Evolutionary conservation across 2,797 vertebrate species (phyloP).

Genomic region (Galago senegalensis): DNA sequence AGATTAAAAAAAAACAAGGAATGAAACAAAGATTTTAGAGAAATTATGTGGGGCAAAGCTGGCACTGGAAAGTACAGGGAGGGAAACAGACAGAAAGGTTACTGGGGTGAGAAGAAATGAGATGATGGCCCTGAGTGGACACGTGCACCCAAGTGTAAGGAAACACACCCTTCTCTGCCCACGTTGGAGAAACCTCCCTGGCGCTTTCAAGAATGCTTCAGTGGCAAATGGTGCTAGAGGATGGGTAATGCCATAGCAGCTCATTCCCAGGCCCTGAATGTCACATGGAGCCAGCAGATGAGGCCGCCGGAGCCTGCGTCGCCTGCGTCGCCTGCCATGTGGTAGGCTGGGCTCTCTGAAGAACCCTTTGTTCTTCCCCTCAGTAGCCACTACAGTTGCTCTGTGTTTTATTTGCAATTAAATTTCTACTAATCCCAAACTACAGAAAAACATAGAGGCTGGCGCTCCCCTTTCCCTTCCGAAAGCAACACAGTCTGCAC

Average conservation of each 20-base stretch:
- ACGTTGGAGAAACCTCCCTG: slow-evolving; percentile 79
- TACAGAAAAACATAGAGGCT: slow-evolving; percentile 75
- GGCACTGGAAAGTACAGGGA: neutral
- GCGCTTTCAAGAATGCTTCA: slow-evolving; percentile 79
- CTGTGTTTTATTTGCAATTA: slow-evolving; percentile 85
- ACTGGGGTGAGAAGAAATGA: neutral
- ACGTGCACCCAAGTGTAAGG: neutral
- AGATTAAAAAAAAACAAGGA: neutral
- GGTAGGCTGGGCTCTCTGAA: slow-evolving; percentile 54
- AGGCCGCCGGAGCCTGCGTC: neutral
- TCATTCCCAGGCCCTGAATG: slow-evolving; percentile 38
- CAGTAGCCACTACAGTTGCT: slow-evolving; percentile 71
- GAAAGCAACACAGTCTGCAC: slow-evolving; percentile 56
- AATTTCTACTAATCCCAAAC: slow-evolving; percentile 78
- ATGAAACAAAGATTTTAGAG: slow-evolving; percentile 45
- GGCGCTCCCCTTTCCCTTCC: slow-evolving; percentile 34
- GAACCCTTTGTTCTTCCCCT: slow-evolving; percentile 76
- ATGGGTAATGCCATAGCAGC: neutral
- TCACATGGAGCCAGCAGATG: neutral
- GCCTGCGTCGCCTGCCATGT: neutral
- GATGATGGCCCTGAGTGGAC: neutral
- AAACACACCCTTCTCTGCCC: slow-evolving; percentile 77
- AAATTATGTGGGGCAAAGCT: neutral
- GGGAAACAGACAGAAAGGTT: slow-evolving; percentile 41
- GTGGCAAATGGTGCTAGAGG: slow-evolving; percentile 75